phyloP scores from a whole-genome alignment of 2,797 vertebrate species.

The Lycodopsis pacificus region DNA sequence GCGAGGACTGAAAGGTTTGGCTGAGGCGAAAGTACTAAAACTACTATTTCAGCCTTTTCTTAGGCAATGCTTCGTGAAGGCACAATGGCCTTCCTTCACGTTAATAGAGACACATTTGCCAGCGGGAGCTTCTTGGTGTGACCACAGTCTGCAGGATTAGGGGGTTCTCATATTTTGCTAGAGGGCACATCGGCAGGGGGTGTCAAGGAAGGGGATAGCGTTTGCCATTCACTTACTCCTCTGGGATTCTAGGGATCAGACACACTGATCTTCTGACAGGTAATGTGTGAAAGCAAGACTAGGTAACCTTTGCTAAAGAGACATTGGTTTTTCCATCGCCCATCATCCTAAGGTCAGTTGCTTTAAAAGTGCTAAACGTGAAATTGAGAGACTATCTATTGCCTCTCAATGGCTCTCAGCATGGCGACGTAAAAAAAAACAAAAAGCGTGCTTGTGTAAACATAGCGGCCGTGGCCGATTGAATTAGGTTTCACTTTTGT shows the following conservation, averaged over 20 bases:
- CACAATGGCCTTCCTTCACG: neutral
- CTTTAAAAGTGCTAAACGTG: neutral
- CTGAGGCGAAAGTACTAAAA: constrained; percentile 33
- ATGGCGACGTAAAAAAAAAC: neutral
- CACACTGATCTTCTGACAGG: neutral
- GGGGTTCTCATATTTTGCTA: constrained; percentile 27
- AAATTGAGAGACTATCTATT: neutral
- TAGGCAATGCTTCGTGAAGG: neutral
- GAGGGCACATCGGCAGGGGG: constrained; percentile 23
- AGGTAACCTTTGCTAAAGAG: constrained; percentile 1
- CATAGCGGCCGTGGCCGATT: too few species aligned
- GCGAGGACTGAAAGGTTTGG: constrained; percentile 40
- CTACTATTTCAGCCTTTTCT: constrained; percentile 21
- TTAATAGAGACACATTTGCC: constrained; percentile 12
- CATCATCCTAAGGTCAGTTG: neutral
- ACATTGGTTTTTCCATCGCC: neutral
- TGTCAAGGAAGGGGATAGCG: constrained; percentile 11
- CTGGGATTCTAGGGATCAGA: constrained; percentile 9
- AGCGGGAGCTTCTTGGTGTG: constrained; percentile 1
- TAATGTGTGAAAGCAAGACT: neutral
- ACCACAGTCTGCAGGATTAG: constrained; percentile 15
- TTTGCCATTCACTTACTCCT: constrained; percentile 19
- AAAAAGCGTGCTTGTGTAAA: too few species aligned
- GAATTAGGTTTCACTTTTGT: too few species aligned
- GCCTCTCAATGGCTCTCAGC: neutral